Percentiles rank a stretch among this genome's conserved stretches.
phyloP scores from a whole-genome alignment of 2,888 invertebrate species.

The Urechis unicinctus region DNA sequence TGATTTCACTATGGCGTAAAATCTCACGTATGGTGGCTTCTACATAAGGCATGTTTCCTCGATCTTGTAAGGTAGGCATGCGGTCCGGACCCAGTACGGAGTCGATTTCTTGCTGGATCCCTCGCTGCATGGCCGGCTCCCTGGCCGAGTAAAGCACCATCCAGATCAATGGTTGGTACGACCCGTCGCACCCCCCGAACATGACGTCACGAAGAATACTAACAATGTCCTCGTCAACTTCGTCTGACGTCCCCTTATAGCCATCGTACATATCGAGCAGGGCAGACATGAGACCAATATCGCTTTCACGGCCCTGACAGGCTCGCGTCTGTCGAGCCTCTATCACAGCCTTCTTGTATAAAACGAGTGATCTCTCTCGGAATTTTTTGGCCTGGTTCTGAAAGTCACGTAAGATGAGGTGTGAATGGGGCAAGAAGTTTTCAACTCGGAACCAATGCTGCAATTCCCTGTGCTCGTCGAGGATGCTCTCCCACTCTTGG shows the following conservation, averaged over 20 bases:
- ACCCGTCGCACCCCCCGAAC: background rate
- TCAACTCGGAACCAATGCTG: background rate
- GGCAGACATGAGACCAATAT: background rate
- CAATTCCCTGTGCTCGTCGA: background rate
- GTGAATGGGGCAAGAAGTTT: background rate
- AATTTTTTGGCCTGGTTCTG: background rate
- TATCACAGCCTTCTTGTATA: background rate
- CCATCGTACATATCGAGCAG: background rate
- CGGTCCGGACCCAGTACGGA: background rate
- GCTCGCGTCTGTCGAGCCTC: background rate
- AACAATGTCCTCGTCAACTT: background rate
- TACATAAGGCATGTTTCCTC: background rate
- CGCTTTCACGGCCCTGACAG: no score
- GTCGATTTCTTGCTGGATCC: background rate
- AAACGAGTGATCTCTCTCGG: background rate
- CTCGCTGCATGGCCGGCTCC: background rate
- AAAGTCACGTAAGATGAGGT: no score
- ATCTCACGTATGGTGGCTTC: slow-evolving; percentile 1
- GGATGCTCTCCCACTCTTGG: background rate
- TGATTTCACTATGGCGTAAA: background rate
- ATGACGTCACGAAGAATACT: background rate
- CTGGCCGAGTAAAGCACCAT: background rate
- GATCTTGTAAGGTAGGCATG: background rate
- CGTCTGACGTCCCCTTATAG: background rate
- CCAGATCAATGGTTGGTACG: background rate